Percentiles rank a stretch among this genome's conserved stretches.
phyloP scores from a whole-genome alignment of 2,888 invertebrate species.

The Entomobrya multifasciata region DNA sequence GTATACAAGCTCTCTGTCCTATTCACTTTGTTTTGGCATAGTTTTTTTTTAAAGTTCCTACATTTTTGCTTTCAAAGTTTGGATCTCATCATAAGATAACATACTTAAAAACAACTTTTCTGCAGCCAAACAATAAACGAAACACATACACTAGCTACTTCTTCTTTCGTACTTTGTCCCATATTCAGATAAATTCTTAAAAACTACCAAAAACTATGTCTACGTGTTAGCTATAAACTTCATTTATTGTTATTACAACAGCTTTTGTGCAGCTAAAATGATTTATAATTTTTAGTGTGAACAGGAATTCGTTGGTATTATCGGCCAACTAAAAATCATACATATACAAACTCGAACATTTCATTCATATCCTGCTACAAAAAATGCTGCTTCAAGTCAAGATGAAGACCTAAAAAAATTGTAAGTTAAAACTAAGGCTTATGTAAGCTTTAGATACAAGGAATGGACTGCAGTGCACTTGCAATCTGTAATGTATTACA shows the following conservation, averaged over 20 bases:
- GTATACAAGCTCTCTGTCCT: not conserved
- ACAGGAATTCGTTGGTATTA: constrained; percentile 37
- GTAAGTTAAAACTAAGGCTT: constrained; percentile 20
- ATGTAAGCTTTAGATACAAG: not conserved
- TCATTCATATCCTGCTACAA: constrained; percentile 46
- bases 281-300: constrained; percentile 42
- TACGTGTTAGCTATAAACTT: not conserved
- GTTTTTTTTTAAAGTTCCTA: constrained; percentile 45
- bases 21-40: constrained; percentile 41
- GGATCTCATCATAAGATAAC: not conserved
- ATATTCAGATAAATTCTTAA: not conserved
- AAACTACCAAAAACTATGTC: not conserved
- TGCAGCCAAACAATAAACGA: not conserved
- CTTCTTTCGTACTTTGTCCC: constrained; percentile 22
- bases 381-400: constrained; percentile 9
- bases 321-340: constrained; percentile 17
- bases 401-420: constrained; percentile 34
- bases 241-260: not conserved
- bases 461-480: not conserved
- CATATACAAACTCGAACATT: not conserved
- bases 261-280: not conserved
- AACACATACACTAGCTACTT: not conserved
- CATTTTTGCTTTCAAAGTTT: constrained; percentile 31
- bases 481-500: not conserved
- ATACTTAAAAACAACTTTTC: constrained; percentile 18